A percentile compares a stretch with the other conserved stretches of the same genome.
Conservation (phyloP, 2,113 vertebrate genomes). For the Calyptommatus sinebrachiatus region DNA sequence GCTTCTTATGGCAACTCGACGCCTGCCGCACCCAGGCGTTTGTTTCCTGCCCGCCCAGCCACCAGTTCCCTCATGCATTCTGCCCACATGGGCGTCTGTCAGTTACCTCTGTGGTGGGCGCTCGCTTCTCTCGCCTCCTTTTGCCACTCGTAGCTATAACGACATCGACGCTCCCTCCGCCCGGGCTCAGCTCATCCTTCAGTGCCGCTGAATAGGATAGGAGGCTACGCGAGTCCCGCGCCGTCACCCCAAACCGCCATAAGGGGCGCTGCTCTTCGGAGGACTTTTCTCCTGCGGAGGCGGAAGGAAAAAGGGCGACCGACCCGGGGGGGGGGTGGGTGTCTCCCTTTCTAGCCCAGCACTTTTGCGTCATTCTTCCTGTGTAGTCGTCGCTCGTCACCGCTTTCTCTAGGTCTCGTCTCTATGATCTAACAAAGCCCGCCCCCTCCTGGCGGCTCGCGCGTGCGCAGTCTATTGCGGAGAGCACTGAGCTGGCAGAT, state of each 20-base stretch:
- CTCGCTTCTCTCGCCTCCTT: background rate
- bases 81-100: no score
- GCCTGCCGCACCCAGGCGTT: no score
- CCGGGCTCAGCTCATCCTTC: background rate
- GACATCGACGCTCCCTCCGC: background rate
- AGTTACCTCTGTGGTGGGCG: background rate
- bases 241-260: background rate
- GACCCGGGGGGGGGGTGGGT: no score
- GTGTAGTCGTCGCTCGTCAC: background rate
- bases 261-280: slow-evolving; percentile 3
- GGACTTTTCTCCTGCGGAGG: background rate
- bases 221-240: background rate
- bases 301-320: background rate
- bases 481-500: no score
- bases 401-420: background rate
- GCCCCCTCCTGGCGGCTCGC: background rate
- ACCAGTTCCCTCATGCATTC: background rate
- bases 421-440: slow-evolving; percentile 20
- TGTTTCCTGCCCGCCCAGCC: no score
- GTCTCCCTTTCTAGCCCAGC: no score
- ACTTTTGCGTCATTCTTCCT: background rate
- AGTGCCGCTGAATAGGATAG: no score
- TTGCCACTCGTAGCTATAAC: background rate
- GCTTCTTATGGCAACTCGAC: no score
- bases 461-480: no score